Evolutionary conservation across 2,888 invertebrate genomes (phyloP), one percentile per base, ranked within the genome.

Genomic region (Notodonta dromedarius): DNA sequence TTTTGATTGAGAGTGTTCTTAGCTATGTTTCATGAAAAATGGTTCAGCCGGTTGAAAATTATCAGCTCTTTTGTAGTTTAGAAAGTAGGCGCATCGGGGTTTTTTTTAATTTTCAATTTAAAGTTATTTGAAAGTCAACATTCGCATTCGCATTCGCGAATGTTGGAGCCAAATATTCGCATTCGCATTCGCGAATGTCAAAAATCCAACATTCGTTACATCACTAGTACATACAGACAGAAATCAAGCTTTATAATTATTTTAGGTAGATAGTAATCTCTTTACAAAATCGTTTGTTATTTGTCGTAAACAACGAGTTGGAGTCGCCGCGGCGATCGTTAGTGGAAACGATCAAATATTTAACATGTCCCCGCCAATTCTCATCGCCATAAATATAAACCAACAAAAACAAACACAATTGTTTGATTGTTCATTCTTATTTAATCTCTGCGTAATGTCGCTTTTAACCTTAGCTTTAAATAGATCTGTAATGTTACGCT

Each of bases 331-430:
- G 69, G 67, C 71, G 71, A 72, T 77, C 76, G 71, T 75, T 72
- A 76, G 65, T 66, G 69, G 63, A 75, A 72, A 78, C 74, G 75
- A 76, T 80, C 78, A 82, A 84, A 83, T 83, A 80, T 83, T 83
- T 82, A 83, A 78, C 73, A 66, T 66, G 66, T 52, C 56, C 69
- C 69, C 70, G 75, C 76, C 76, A 77, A 76, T 75, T 77, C 67
- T 60, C 74, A 74, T 76, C 65, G 70, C 69, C 78, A 75, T 79
- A 77, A 76, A 82, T 80, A 80, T 73, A 77, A 71, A 60, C 59
- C 56, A 65, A 69, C 72, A 77, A 76, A 76, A 80, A 78, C 46
- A 78, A 78, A 77, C 73, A 75, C 72, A 71, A 61, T 68, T 65
- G 46, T 46, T 46, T 5, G 13, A 6, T 63, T 67, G 69, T 77